Conservation (phyloP, 2,888 invertebrate species). For the Timema cristinae region DNA sequence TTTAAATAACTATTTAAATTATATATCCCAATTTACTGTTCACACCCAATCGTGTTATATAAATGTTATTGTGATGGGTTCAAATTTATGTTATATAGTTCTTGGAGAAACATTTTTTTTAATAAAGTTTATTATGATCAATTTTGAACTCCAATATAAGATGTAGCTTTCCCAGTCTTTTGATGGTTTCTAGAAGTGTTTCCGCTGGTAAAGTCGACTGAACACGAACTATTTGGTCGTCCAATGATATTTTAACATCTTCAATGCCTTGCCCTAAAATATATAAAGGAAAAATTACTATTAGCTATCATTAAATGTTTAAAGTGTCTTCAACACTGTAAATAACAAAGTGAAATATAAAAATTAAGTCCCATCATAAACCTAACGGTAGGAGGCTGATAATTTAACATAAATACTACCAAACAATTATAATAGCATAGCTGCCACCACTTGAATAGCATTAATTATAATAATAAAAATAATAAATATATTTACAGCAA, state of each 20-base stretch:
- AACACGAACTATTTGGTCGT: constrained; percentile 66
- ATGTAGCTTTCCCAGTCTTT: constrained; percentile 75
- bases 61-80: too few species aligned
- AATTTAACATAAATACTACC: too few species aligned
- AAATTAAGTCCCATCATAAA: too few species aligned
- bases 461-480: not conserved
- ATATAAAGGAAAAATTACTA: not conserved
- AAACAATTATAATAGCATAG: too few species aligned
- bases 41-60: too few species aligned
- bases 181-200: constrained; percentile 65
- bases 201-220: constrained; percentile 63
- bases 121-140: constrained; percentile 20
- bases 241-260: constrained; percentile 55
- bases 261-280: constrained; percentile 29
- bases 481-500: not conserved
- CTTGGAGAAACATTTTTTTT: too few species aligned
- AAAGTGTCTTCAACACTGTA: not conserved
- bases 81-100: too few species aligned
- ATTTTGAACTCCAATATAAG: constrained; percentile 52
- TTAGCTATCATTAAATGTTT: constrained; percentile 12
- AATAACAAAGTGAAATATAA: not conserved
- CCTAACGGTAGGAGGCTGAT: too few species aligned
- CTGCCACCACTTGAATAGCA: not conserved
- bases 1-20: too few species aligned
- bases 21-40: too few species aligned